phyloP scores from a whole-genome alignment of 1,140 invertebrate genomes.

The Steinernema feltiae region DNA sequence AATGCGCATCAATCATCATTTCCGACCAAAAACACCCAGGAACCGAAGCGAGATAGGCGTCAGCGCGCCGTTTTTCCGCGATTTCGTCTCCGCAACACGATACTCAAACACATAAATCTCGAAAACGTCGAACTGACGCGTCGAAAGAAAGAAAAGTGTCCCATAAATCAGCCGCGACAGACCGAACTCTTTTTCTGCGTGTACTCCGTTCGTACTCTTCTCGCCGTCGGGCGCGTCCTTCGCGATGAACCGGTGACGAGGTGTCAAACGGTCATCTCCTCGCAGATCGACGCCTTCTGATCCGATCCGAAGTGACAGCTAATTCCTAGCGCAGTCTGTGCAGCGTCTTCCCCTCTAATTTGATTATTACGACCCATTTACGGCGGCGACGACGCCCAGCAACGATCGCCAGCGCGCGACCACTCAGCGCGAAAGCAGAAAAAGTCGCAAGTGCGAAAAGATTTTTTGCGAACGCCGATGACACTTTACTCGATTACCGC shows the following conservation, averaged over 20 bases:
- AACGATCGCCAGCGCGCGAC: neutral
- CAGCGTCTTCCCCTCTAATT: neutral
- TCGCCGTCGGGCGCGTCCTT: neutral
- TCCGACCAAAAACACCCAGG: too few relatives aligned
- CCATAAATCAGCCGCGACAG: neutral
- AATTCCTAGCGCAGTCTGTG: neutral
- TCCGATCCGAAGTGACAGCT: neutral
- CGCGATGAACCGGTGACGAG: neutral
- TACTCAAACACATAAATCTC: neutral
- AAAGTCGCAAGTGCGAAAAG: neutral
- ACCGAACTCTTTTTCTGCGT: neutral
- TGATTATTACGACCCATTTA: slow-evolving; percentile 13
- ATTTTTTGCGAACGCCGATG: neutral
- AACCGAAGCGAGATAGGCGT: too few relatives aligned
- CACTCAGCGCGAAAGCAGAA: neutral
- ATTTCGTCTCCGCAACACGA: too few relatives aligned
- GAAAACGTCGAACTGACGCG: too few relatives aligned
- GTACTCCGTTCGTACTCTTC: neutral
- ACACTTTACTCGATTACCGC: neutral
- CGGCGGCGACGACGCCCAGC: neutral
- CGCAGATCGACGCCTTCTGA: neutral
- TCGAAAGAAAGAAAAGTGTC: too few relatives aligned
- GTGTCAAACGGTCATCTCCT: slow-evolving; percentile 11
- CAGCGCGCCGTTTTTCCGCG: too few relatives aligned
- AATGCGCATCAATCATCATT: too few relatives aligned